Base-by-base conservation (phyloP, 1,140 invertebrate genomes). In the Halotydeus destructor region DNA sequence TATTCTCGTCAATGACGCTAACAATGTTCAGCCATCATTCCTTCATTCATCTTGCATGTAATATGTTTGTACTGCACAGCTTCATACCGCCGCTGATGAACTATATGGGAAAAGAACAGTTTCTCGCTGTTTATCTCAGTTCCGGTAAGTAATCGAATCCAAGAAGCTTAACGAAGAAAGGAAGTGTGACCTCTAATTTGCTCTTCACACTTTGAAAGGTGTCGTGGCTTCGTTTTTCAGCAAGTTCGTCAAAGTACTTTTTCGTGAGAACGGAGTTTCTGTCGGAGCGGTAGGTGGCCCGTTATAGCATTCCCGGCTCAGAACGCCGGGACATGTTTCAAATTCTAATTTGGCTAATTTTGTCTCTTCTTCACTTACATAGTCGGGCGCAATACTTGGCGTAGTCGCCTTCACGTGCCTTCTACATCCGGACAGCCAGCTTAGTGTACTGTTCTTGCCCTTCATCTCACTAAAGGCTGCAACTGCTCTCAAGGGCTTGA, bases 31-130 rank as follows among this genome's bases (percentile, higher is more conserved):
- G 86, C 54, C 91, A 97, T 58, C 76, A 78, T 54, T 82, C 76
- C 8, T 55, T 71, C 25, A 61, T 86, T 33, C 91, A 97, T 64
- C 66, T 96, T 36, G 70, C 70, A 52, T 71, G 75, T 27, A 97
- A 97, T 62, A 96, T 97, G 89, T 91, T 83, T 65, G 88, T 91
- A 18, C 60, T 96, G 18, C 76, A 86, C 55, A 88, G 76, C 53
- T 96, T 76, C 52, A 60, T 64, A 24, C 52, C 52, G 27, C 53
- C 63, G 53, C 54, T 74, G 36, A 68, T 79, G n/a, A 53, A 69
- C n/a, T 62, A 72, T 34, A 64, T 93, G 50, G 88, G 86, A 16
- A 77, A 74, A 55, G 86, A 96, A 63, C 84, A 96, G 59, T 91
- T 93, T 62, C 50, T 86, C 41, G 83, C 74, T 0, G 67, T 94